These are phyloP conservation scores for Schizotus pectinicornis DNA, from an alignment of 2,888 invertebrate genomes.

Conservation along the genomic window DNA sequence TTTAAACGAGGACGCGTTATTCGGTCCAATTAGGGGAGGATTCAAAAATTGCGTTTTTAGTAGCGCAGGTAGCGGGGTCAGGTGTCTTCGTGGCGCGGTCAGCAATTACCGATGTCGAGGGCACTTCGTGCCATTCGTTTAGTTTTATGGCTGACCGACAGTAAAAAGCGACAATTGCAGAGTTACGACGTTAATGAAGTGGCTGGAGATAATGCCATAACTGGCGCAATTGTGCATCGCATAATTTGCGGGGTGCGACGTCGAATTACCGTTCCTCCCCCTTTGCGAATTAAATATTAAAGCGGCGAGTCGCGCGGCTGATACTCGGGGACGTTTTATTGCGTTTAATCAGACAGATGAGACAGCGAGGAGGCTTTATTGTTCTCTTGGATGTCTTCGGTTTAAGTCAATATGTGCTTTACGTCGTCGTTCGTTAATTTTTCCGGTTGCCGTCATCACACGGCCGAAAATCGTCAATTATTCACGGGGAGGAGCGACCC, in stretches of 20 bases:
- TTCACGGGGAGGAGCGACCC: constrained; percentile 6
- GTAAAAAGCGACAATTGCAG: constrained; percentile 32
- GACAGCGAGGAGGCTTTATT: constrained; percentile 23
- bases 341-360: constrained; percentile 5
- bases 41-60: constrained; percentile 21
- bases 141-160: constrained; percentile 30
- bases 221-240: constrained; percentile 23
- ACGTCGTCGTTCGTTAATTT: constrained; percentile 31
- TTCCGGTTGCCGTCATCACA: constrained; percentile 23
- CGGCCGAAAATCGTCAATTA: constrained; percentile 28
- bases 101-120: constrained; percentile 23
- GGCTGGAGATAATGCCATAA: constrained; percentile 27
- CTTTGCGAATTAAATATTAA: constrained; percentile 21
- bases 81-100: constrained; percentile 13
- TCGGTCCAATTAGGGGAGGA: background rate
- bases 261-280: constrained; percentile 4
- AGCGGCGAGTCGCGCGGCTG: background rate
- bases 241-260: constrained; percentile 19
- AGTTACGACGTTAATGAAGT: constrained; percentile 25
- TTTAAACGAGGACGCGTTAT: constrained; percentile 3
- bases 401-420: constrained; percentile 28
- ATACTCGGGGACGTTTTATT: constrained; percentile 6
- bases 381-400: constrained; percentile 21
- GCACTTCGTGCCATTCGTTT: constrained; percentile 28
- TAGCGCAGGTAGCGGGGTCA: background rate